A percentile compares a stretch with the other conserved stretches of the same genome.
phyloP scores from a whole-genome alignment of 2,113 vertebrate genomes.

The Oreochromis niloticus region DNA sequence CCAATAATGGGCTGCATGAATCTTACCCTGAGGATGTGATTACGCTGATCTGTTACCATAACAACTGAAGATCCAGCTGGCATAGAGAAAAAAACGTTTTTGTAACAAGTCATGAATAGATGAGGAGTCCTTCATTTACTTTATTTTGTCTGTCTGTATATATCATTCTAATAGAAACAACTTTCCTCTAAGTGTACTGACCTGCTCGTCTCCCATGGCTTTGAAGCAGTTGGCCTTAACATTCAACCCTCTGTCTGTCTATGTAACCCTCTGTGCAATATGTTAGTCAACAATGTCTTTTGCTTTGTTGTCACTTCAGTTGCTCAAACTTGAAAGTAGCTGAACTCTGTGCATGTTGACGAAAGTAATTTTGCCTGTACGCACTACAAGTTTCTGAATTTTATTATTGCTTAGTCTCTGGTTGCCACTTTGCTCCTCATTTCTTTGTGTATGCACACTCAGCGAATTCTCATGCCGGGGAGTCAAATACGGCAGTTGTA shows the following conservation, averaged over 20 bases:
- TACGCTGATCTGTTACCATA: slow-evolving; percentile 31
- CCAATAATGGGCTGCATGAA: background rate
- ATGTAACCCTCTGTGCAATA: background rate
- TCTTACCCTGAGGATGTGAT: background rate
- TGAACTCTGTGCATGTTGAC: background rate
- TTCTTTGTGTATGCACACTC: background rate
- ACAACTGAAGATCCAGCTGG: slow-evolving; percentile 18
- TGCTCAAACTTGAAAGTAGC: background rate
- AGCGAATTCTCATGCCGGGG: background rate
- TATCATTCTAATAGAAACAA: background rate
- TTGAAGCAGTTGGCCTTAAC: background rate
- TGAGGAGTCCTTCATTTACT: background rate
- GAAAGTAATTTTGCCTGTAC: background rate
- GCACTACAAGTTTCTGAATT: background rate
- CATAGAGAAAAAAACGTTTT: background rate
- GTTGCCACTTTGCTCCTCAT: background rate
- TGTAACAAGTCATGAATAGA: background rate
- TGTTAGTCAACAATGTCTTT: background rate
- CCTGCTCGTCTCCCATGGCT: background rate
- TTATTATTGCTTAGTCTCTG: background rate
- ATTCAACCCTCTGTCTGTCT: background rate
- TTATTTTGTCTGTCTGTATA: background rate
- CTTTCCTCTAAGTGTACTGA: background rate
- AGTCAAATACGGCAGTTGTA: background rate
- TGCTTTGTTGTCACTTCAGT: background rate